phyloP scores from a whole-genome alignment of 2,888 invertebrate species.

The Vandiemenella viatica region DNA sequence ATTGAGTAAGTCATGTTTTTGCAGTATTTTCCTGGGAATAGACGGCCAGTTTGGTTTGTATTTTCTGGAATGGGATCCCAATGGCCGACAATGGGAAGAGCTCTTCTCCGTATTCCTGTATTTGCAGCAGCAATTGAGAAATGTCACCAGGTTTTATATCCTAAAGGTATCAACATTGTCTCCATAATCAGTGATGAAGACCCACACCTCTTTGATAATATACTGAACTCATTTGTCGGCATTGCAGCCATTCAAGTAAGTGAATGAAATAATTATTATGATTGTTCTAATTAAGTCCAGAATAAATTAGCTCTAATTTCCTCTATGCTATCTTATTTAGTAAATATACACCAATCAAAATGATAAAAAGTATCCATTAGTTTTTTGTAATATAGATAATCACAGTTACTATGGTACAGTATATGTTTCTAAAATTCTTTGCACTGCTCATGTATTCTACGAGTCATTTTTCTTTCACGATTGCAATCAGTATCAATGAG shows the following conservation, averaged over 20 bases:
- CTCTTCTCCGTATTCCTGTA: slow-evolving; percentile 55
- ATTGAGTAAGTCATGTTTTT: not conserved
- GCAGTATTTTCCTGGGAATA: slow-evolving; percentile 43
- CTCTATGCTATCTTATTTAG: too few relatives aligned
- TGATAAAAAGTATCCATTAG: too few relatives aligned
- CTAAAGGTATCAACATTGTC: slow-evolving; percentile 47
- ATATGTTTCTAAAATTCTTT: too few relatives aligned
- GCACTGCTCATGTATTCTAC: too few relatives aligned
- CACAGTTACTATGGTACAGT: too few relatives aligned
- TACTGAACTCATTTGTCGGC: slow-evolving; percentile 54
- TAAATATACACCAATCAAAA: too few relatives aligned
- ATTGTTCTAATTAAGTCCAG: too few relatives aligned
- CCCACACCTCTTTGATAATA: slow-evolving; percentile 46
- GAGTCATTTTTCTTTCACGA: too few relatives aligned
- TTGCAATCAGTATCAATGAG: too few relatives aligned
- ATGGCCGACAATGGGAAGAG: slow-evolving; percentile 70
- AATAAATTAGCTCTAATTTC: too few relatives aligned
- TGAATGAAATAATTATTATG: too few relatives aligned
- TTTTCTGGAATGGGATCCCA: slow-evolving; percentile 88
- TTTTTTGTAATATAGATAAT: too few relatives aligned
- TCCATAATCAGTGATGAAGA: slow-evolving; percentile 44
- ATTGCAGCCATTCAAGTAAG: slow-evolving; percentile 50
- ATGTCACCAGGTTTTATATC: slow-evolving; percentile 44
- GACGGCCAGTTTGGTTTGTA: slow-evolving; percentile 69
- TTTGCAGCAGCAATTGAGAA: slow-evolving; percentile 57